Base-by-base conservation (phyloP, 2,113 vertebrate species). In the Carlito syrichta region DNA sequence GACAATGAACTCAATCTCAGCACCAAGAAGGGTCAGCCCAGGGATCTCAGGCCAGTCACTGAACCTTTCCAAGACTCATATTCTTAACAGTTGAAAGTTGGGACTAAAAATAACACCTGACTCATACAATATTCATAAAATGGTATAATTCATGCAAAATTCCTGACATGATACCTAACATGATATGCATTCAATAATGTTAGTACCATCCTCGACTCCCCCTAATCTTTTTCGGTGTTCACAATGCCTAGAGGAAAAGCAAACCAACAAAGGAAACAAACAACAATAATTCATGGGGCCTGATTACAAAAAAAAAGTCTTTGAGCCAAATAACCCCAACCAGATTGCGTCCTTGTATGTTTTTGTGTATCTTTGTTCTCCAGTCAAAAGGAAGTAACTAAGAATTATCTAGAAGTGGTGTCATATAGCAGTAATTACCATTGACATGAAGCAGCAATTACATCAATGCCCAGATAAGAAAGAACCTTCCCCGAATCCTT, bases 361-460 rank as follows among this genome's bases (percentile, higher is more conserved):
- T 54, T 74, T 48, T 58, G 14, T 93, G 50, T 30, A 43, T 88
- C 48, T 96, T 96, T 96, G 62, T 83, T 94, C 45, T 89, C 48
- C 2, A 77, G 45, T 25, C 60, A 63, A 92, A 66, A 73, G 45
- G 23, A 52, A 38, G 84, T 63, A 76, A 54, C 66, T 69, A 71
- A n/a, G 50, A 90, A 92, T 87, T 74, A 93, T 16, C 25, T 69
- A 38, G 63, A 88, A 52, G 20, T 27, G 73, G 79, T 92, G 38
- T 16, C 68, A 13, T 32, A 74, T 5, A 92, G n/a, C 10, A 77
- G 38, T 45, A 86, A 69, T 68, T 78, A 32, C 68, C 45, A 30
- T 73, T 83, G 63, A 48, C 56, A 12, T 13, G 54, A 93, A 63
- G 43, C 25, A 74, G 32, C 45, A 25, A 19, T 88, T 91, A 68